Conservation (phyloP, 2,888 invertebrate genomes). For the Hydriomena furcata region DNA sequence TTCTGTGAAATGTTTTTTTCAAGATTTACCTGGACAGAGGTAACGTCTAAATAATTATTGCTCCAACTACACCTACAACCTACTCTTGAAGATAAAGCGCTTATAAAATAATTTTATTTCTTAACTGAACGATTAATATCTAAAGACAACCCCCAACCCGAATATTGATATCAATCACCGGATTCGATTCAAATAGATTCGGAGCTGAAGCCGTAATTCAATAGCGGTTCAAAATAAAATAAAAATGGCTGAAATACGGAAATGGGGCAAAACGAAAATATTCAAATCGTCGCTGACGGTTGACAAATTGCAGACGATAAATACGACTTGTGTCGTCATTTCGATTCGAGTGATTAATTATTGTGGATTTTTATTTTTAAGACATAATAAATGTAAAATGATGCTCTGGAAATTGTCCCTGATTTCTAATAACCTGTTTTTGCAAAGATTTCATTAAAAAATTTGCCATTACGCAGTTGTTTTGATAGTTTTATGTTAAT, state of each 20-base stretch:
- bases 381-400: background rate
- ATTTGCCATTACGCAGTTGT: too few species aligned
- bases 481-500: too few species aligned
- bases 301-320: slow-evolving; percentile 56
- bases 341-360: background rate
- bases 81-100: too few species aligned
- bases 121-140: background rate
- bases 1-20: too few species aligned
- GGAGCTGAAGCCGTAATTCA: slow-evolving; percentile 24
- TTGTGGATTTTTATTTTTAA: background rate
- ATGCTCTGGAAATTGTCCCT: background rate
- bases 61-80: too few species aligned
- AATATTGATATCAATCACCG: slow-evolving; percentile 28
- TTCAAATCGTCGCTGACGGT: slow-evolving; percentile 43
- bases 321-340: slow-evolving; percentile 48
- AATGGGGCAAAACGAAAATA: slow-evolving; percentile 34
- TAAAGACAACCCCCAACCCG: slow-evolving; percentile 8
- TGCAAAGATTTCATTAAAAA: too few species aligned
- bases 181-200: slow-evolving; percentile 12
- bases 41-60: too few species aligned
- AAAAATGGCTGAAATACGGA: slow-evolving; percentile 30
- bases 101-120: too few species aligned
- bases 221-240: slow-evolving; percentile 27
- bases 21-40: too few species aligned
- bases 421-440: too few species aligned